Base-by-base conservation (phyloP, 2,888 invertebrate species). In the Mamestra brassicae region DNA sequence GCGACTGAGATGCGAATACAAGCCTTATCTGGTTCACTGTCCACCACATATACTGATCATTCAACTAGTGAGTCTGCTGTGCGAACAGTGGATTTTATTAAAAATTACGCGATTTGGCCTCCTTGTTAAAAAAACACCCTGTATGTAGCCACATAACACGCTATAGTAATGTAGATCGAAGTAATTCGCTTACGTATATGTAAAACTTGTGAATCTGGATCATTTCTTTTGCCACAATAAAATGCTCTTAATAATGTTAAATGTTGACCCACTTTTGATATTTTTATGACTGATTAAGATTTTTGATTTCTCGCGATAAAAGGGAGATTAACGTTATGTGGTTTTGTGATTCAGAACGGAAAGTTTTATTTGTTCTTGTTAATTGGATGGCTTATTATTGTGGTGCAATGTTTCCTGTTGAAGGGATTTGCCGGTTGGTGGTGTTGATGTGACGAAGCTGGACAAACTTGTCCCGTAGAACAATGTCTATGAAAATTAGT, bases 261-360 rank as follows among this genome's bases (percentile, higher is more conserved):
- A 58, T 67, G 74, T 52, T 67, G 72, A 72, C 69, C 84, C 38
- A 75, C 82, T 82, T 82, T 82, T 81, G 42, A 57, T 71, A 63
- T 71, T 71, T 80, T 84, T 72, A 71, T 68, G 42, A 47, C 63
- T 64, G 38, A 61, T 83, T 61, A 80, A 83, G 34, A 72, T 55
- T 78, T 78, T 64, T 58, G 63, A 52, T 71, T 64, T 71, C 66
- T 54, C 52, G 15, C n/a, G 17, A 58, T 52, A 57, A 61, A 71
- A 60, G 36, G 15, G 13, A 55, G 10, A 50, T 62, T 65, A 26
- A 61, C 26, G 42, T 55, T 17, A 17, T 42, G 38, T 36, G 11
- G 34, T 74, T n/a, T 54, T 11, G 57, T 63, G 5, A 50, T 74
- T 47, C 57, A 8, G n/a, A 61, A 54, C 17, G 6, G 82, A 71